Base-by-base conservation (phyloP, 2,888 invertebrate genomes). In the Podotricha telesiphe region DNA sequence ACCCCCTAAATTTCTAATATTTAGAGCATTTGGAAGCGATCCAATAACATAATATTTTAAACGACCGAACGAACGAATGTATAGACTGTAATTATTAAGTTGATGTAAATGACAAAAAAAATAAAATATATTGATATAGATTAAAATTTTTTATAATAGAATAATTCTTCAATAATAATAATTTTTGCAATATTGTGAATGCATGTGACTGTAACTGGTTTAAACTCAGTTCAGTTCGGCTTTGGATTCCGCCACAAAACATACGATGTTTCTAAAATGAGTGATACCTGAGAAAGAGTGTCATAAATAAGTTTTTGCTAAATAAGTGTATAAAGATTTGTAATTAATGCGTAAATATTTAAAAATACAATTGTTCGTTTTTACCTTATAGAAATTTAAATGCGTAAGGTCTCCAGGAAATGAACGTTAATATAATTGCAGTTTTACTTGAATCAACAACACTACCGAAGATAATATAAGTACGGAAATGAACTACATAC, bases 401-500 rank as follows among this genome's bases (percentile, higher is more conserved):
- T 63, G 51, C 34, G 22, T 59, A 51, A 59, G 59, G 50, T 51
- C 59, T 51, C 10, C 59, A 70, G 70, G 70, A 70, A 70, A 55
- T 70, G 48, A 40, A 61, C 20, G 58, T 59, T 59, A 67, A 64
- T 67, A n/a, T 48, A 45, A 67, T 42, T 64, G 55, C 55, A 61
- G 28, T 70, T 61, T 62, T 53, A 65, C 58, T 51, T 51, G 48
- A 65, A 61, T 64, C 37, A 50, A 50, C 53, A 50, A 53, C 34
- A 28, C 58, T 67, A 59, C 45, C 58, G 62, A 62, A 45, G 64
- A 55, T 67, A 67, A 65, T 55, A 58, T 34, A 65, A 62, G 70
- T 67, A 72, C 62, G 70, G 69, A 70, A 70, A 47, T 62, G 55
- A 65, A 66, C 55, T 59, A 48, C 20, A 69, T 72, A 56, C 61